Evolutionary conservation across 2,888 invertebrate species (phyloP), one percentile per base, ranked within the genome.

Genomic region (Poecilobothrus nobilitatus): DNA sequence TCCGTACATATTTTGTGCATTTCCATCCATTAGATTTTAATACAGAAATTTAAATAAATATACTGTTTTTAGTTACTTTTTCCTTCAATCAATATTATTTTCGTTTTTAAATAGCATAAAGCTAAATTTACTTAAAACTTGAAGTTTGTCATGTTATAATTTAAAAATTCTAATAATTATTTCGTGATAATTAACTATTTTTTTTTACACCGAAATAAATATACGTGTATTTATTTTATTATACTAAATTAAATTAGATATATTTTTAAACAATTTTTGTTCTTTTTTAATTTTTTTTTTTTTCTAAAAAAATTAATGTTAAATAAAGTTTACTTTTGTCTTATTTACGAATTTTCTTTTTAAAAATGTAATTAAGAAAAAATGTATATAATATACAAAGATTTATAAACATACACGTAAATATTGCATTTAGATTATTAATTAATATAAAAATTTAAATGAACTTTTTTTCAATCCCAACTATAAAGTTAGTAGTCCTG

Each of bases 1-100:
- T 81, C 85, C 85, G 83, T 87, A 82, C 82, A 83, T 82, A 80
- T 83, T 83, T 79, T 82, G 82, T 76, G 83, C 82, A 81, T 82
- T 81, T 79, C 82, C 82, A 80, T 83, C 83, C 82, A 83, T 83
- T 77, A 80, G 80, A 76, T 85, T 22, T 63, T 86, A 76, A 72
- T 75, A 79, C 77, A 76, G 74, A 76, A 77, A 77, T 77, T 74
- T 76, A 76, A 78, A 72, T 68, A 71, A 71, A 74, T 71, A 73
- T 75, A 61, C 71, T 72, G 72, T 75, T 65, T 33, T 65, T 18
- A 33, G 9, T 33, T 37, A 33, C 4, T 37, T 37, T 34, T 65
- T 65, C 27, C 27, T 37, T 37, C n/a, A 34, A 37, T 37, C n/a
- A 34, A 37, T 65, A 3, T 65, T 7, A 64, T n/a, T 12, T 27